A percentile compares a stretch with the other conserved stretches of the same genome.
Conservation (phyloP, 2,888 invertebrate species). For the Ecliptopera silaceata region DNA sequence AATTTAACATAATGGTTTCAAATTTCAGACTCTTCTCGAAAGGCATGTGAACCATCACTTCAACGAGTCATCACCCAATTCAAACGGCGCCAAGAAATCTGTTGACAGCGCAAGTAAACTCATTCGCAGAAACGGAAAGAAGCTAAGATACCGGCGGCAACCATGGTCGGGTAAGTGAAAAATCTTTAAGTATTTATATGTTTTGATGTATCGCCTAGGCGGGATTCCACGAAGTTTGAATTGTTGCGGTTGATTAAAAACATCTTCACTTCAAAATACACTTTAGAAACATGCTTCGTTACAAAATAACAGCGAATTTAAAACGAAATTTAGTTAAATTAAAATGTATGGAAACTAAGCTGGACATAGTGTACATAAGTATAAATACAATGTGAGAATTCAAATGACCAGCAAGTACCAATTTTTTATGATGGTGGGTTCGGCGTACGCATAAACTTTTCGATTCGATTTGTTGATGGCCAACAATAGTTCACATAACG, state of each 20-base stretch:
- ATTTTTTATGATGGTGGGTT: too few species aligned
- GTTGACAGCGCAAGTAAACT: slow-evolving; percentile 89
- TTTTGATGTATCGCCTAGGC: background rate
- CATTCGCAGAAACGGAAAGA: slow-evolving; percentile 93
- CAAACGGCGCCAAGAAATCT: slow-evolving; percentile 86
- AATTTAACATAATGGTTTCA: slow-evolving; percentile 5
- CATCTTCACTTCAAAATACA: background rate
- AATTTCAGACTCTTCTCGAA: slow-evolving; percentile 89
- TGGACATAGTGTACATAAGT: too few species aligned
- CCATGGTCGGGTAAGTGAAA: slow-evolving; percentile 92
- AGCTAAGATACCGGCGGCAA: slow-evolving; percentile 92
- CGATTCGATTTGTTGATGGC: too few species aligned
- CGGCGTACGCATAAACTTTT: too few species aligned
- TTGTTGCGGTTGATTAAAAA: background rate
- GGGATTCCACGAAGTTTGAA: background rate
- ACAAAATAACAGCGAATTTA: too few species aligned
- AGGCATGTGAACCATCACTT: slow-evolving; percentile 97
- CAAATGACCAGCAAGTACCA: too few species aligned
- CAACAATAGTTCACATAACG: background rate
- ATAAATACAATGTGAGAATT: too few species aligned
- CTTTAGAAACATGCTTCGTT: too few species aligned
- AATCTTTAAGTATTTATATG: background rate
- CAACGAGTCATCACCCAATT: slow-evolving; percentile 83
- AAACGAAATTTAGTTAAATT: background rate
- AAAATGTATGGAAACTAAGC: background rate